These are phyloP conservation scores for Tetramorium alpestre DNA, from an alignment of 1,140 invertebrate species.

Conservation along the genomic window DNA sequence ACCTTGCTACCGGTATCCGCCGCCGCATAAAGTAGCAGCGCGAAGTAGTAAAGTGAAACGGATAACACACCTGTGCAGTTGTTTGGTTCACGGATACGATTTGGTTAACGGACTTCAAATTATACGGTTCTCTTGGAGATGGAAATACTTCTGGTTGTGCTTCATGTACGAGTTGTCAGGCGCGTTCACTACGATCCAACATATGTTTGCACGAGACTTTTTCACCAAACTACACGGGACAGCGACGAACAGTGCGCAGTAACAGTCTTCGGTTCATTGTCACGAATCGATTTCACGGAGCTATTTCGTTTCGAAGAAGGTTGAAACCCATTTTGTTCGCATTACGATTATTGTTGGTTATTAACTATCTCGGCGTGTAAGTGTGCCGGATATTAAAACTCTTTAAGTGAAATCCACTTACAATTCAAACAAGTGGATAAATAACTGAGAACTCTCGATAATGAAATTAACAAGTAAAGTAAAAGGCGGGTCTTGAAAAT, in stretches of 20 bases:
- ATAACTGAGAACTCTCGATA: background rate
- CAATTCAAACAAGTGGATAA: background rate
- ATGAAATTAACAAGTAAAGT: background rate
- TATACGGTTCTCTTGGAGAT: slow-evolving; percentile 31
- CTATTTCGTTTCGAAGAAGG: background rate
- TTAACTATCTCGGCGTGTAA: background rate
- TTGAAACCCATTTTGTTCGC: background rate
- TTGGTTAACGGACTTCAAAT: slow-evolving; percentile 49
- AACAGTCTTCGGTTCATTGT: background rate
- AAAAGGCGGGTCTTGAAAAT: too few species aligned
- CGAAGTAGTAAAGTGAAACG: slow-evolving; percentile 43
- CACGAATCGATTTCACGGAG: background rate
- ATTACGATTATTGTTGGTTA: background rate
- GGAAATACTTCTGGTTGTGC: background rate
- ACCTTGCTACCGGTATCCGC: slow-evolving; percentile 17
- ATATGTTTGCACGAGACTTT: background rate
- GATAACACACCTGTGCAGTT: slow-evolving; percentile 48
- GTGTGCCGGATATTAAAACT: background rate
- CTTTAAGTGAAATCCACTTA: background rate
- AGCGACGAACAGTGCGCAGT: background rate
- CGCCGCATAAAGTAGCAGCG: slow-evolving; percentile 25
- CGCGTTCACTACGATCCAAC: background rate
- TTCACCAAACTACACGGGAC: background rate
- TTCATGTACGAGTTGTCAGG: background rate
- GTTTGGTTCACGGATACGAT: slow-evolving; percentile 37